Evolutionary conservation across 1,140 invertebrate genomes (phyloP).

Genomic region (Heliothis subflexa): DNA sequence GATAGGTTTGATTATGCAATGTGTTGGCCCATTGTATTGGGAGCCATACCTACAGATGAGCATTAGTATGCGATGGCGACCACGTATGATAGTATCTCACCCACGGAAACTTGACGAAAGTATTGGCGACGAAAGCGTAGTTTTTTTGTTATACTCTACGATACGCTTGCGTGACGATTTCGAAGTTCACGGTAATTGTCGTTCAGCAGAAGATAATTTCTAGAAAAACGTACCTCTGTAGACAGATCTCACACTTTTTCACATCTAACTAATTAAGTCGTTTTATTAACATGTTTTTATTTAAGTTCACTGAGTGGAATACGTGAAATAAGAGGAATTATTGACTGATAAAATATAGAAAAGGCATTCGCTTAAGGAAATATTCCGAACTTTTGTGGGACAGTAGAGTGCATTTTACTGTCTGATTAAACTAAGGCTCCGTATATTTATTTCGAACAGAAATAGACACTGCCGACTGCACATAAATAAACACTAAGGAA

Average conservation of each 20-base stretch:
- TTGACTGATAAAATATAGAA: too few species aligned
- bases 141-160: slow-evolving; percentile 44
- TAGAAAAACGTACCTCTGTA: too few species aligned
- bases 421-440: neutral
- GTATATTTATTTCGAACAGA: too few species aligned
- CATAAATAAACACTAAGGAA: slow-evolving; percentile 14
- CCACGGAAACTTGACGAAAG: slow-evolving; percentile 71
- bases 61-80: slow-evolving; percentile 59
- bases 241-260: neutral
- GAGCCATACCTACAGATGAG: slow-evolving; percentile 60
- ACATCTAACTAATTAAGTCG: neutral
- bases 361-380: too few species aligned
- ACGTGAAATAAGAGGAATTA: too few species aligned
- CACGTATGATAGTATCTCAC: slow-evolving; percentile 71
- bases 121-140: slow-evolving; percentile 49
- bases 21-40: slow-evolving; percentile 60
- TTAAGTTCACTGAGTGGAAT: too few species aligned
- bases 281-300: too few species aligned
- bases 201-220: too few species aligned
- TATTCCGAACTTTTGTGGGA: too few species aligned
- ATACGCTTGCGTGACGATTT: slow-evolving; percentile 53
- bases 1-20: slow-evolving; percentile 59
- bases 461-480: neutral
- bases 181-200: neutral
- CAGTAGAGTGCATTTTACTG: neutral